A percentile compares a stretch with the other conserved stretches of the same genome.
Conservation (phyloP, 2,888 invertebrate genomes). For the Electrophaes corylata region DNA sequence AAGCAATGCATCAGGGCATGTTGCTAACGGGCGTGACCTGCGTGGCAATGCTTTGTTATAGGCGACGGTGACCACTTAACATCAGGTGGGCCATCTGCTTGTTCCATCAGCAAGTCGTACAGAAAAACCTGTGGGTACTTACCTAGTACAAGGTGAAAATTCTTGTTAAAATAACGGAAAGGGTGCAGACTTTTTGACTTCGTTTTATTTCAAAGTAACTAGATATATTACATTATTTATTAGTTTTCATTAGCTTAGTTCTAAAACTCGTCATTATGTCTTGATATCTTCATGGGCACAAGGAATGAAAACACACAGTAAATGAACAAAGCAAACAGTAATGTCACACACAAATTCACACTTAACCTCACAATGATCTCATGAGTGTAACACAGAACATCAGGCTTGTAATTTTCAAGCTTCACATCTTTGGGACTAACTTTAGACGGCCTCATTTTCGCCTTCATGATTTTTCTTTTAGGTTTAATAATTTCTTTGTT, state of each 20-base stretch:
- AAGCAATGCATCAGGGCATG: too few relatives aligned
- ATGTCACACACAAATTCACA: slow-evolving; percentile 34
- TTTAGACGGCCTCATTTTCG: slow-evolving; percentile 1
- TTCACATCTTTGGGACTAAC: background rate
- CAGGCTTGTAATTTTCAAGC: slow-evolving; percentile 20
- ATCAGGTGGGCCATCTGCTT: too few relatives aligned
- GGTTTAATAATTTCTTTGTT: background rate
- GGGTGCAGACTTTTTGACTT: background rate
- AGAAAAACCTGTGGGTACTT: too few relatives aligned
- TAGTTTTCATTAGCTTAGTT: background rate
- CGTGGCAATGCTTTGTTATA: too few relatives aligned
- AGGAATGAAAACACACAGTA: slow-evolving; percentile 42
- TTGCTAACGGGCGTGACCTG: too few relatives aligned
- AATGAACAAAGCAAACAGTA: slow-evolving; percentile 40
- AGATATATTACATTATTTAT: background rate
- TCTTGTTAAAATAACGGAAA: background rate
- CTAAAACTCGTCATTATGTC: slow-evolving; percentile 18
- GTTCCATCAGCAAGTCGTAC: too few relatives aligned
- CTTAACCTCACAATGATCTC: slow-evolving; percentile 31
- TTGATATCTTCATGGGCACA: slow-evolving; percentile 29
- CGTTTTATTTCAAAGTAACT: background rate
- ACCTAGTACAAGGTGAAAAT: too few relatives aligned
- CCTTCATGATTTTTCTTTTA: slow-evolving; percentile 12
- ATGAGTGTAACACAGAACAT: slow-evolving; percentile 26
- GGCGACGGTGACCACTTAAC: too few relatives aligned